Evolutionary conservation across 2,888 invertebrate species (phyloP).

Genomic region (Capitulum mitella): DNA sequence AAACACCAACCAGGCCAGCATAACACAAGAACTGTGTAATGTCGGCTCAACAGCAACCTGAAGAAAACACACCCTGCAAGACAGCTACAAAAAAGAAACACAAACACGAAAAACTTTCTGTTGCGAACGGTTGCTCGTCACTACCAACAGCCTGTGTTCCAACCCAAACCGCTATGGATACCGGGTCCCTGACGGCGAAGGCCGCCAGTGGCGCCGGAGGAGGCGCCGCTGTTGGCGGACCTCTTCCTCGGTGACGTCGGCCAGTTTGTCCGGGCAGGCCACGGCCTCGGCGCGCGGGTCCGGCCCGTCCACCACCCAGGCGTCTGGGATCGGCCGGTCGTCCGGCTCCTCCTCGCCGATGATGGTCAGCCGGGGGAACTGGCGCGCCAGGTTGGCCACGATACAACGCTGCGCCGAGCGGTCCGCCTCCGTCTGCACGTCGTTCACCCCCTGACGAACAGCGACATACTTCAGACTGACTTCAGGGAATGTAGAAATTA

Average conservation of each 20-base stretch:
- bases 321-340: conserved; percentile 26
- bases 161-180: too few relatives aligned
- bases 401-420: conserved; percentile 90
- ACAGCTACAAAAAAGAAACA: too few relatives aligned
- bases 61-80: too few relatives aligned
- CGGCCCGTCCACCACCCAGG: conserved; percentile 26
- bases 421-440: conserved; percentile 97
- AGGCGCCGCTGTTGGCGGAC: too few relatives aligned
- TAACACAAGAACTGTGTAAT: too few relatives aligned
- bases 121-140: too few relatives aligned
- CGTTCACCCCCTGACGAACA: conserved; percentile 66
- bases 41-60: too few relatives aligned
- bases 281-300: conserved; percentile 8
- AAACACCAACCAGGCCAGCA: too few relatives aligned
- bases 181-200: too few relatives aligned
- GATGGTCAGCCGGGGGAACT: conserved; percentile 74
- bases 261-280: conserved; percentile 30
- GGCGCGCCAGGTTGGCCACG: conserved; percentile 70
- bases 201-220: too few relatives aligned
- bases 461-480: conserved; percentile 28
- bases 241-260: conserved; percentile 60
- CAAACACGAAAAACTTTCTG: too few relatives aligned
- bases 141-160: too few relatives aligned
- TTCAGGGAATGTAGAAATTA: conserved; percentile 29
- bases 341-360: conserved; percentile 80